phyloP scores from a whole-genome alignment of 2,113 vertebrate species.

The Sturnira hondurensis region DNA sequence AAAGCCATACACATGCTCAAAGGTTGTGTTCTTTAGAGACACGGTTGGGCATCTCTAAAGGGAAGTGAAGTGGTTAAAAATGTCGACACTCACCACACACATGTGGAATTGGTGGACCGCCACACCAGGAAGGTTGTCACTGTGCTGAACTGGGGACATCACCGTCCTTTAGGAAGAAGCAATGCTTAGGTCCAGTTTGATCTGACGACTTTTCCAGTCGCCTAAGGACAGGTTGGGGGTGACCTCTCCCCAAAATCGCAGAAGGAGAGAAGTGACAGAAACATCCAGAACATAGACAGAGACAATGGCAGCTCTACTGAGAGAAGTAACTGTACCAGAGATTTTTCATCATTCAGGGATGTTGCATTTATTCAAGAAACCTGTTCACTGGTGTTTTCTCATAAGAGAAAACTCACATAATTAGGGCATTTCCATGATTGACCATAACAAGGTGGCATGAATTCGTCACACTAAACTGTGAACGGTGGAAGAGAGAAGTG shows the following conservation, averaged over 20 bases:
- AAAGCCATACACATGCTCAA: not conserved
- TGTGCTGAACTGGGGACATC: not conserved
- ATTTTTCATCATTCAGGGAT: not conserved
- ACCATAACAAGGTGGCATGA: accelerated
- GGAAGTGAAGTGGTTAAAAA: not conserved
- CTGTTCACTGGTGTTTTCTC: not conserved
- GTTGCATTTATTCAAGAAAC: not conserved
- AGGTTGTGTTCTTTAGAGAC: not conserved
- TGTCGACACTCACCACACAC: not conserved
- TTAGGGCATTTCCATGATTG: not conserved
- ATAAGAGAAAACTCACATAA: not conserved
- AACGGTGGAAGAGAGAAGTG: not conserved
- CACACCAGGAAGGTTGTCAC: not conserved
- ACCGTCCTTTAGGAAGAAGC: not conserved
- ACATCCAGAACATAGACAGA: not conserved
- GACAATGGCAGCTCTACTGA: not conserved
- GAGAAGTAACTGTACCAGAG: not conserved
- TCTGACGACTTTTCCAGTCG: not conserved
- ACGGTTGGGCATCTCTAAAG: not conserved
- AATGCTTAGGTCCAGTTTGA: not conserved
- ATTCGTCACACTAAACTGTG: not conserved
- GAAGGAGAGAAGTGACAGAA: not conserved
- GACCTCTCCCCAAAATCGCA: not conserved
- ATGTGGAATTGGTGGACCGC: not conserved
- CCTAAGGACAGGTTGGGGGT: not conserved